Evolutionary conservation across 2,797 vertebrate species (phyloP), one percentile per base, ranked within the genome.

Genomic region (Danio albolineatus): DNA sequence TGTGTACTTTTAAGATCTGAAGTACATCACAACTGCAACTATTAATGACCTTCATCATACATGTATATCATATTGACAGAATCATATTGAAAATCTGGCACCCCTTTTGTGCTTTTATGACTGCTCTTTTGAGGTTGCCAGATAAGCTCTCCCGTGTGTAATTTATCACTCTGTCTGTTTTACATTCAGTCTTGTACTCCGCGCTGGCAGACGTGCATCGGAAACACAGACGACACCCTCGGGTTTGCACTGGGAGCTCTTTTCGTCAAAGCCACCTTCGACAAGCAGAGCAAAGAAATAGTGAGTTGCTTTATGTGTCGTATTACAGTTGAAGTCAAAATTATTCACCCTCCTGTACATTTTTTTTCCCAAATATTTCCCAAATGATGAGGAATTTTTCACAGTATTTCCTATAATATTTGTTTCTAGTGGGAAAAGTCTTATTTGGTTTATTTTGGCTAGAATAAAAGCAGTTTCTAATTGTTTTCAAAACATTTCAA

Each of bases 161-260:
- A 36, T 65, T 53, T 84, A 8, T 51, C 44, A 73, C 44, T 39
- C 69, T 64, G 60, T 84, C 5, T 62, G 6, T 67, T 16, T 21
- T 36, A 48, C 82, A 43, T 80, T 12, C 87, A 99, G 98, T 98
- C 97, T 46, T 99, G 98, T 81, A 95, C 94, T 0, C 97, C 98
- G 0, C 95, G 98, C 71, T 99, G 98, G 98, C 97, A 99, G 93
- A 98, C 97, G 10, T 99, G 98, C 73, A 97, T 99, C 64, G 97
- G 95, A 73, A 97, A 97, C 91, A 97, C 98, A 0, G 98, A 99
- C 0, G 97, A 99, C 80, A 98, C 97, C 0, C 90, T 99, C 84
- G 97, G 98, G 83, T 99, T 99, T 4, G 97, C 98, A 2, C 85
- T 99, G 41, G 98, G 97, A 1, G 95, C 98, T 1, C 95, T 99